Conservation (phyloP, 1,140 invertebrate species). For the Apis florea region DNA sequence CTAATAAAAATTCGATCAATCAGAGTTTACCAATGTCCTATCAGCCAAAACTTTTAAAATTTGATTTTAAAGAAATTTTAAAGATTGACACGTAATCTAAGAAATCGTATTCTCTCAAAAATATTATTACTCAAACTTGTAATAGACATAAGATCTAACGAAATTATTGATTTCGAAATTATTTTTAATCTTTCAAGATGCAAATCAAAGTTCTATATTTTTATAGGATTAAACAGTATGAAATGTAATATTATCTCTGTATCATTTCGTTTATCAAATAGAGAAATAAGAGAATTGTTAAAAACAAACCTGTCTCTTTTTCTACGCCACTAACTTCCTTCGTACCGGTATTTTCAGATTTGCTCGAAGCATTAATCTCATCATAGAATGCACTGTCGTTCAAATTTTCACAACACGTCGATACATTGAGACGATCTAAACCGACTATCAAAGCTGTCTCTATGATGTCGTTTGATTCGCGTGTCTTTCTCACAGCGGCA, state of each 20-base stretch:
- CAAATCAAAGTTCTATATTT: background rate
- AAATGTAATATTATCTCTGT: background rate
- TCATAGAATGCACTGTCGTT: constrained; percentile 28
- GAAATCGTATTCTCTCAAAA: background rate
- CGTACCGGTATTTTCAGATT: background rate
- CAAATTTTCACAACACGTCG: constrained; percentile 41
- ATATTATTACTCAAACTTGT: background rate
- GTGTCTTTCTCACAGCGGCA: constrained; percentile 62
- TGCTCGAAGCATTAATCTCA: constrained; percentile 8
- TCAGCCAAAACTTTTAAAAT: background rate
- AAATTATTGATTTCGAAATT: background rate
- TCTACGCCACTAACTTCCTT: constrained; percentile 9
- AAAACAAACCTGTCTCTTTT: constrained; percentile 32
- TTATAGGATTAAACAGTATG: background rate
- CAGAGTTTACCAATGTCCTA: background rate
- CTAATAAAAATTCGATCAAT: background rate
- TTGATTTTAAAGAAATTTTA: background rate
- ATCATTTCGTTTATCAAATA: background rate
- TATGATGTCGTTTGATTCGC: constrained; percentile 55
- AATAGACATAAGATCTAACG: background rate
- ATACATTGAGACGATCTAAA: constrained; percentile 52
- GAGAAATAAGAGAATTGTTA: background rate
- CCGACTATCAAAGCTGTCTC: constrained; percentile 57
- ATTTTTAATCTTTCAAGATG: background rate
- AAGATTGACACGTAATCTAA: background rate